phyloP scores from a whole-genome alignment of 2,888 invertebrate genomes.

The Nysson spinosus region DNA sequence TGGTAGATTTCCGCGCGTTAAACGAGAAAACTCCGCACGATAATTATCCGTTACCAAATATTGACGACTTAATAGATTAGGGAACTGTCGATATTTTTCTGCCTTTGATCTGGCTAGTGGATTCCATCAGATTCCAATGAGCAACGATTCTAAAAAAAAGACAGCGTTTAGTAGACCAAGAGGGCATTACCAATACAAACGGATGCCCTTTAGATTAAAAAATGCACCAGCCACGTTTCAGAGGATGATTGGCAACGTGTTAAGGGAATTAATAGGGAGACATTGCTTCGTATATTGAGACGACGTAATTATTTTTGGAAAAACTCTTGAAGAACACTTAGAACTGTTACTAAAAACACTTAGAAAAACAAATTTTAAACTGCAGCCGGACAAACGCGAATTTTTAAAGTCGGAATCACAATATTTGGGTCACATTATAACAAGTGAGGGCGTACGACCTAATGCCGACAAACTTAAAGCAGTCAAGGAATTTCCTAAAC shows the following conservation, averaged over 20 bases:
- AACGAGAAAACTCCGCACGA: neutral
- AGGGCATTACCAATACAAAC: conserved; percentile 10
- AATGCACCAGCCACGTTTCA: conserved; percentile 17
- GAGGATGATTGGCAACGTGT: neutral
- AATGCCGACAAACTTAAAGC: neutral
- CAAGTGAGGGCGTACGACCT: conserved; percentile 1
- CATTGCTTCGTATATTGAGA: conserved; percentile 10
- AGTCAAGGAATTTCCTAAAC: neutral
- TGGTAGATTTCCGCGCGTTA: neutral
- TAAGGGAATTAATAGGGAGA: neutral
- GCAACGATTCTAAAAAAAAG: neutral
- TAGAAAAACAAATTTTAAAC: neutral
- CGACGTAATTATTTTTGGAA: conserved; percentile 2
- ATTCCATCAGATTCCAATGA: conserved; percentile 23
- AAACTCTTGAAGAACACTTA: neutral
- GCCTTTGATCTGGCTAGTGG: conserved; percentile 3
- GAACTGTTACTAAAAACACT: neutral
- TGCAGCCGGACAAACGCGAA: conserved; percentile 15
- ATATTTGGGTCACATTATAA: conserved; percentile 16
- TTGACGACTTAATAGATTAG: neutral
- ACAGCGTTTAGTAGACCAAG: conserved; percentile 11
- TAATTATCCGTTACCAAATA: neutral
- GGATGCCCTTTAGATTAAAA: conserved; percentile 17
- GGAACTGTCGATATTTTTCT: neutral
- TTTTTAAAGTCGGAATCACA: conserved; percentile 6